phyloP scores from a whole-genome alignment of 1,140 invertebrate genomes.

The Pygmarrhopalites habei region DNA sequence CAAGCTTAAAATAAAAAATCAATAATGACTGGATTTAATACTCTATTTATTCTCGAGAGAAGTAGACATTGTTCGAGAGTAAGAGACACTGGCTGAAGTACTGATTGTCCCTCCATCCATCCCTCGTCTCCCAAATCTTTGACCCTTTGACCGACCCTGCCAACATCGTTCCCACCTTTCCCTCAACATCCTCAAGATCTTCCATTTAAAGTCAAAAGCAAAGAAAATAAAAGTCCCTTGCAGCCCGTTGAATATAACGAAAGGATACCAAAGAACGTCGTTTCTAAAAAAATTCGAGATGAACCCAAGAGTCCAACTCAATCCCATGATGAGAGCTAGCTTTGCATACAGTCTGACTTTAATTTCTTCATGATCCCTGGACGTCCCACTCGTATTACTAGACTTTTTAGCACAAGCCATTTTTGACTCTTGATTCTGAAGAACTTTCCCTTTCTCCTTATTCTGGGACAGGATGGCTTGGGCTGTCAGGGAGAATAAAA shows the following conservation, averaged over 20 bases:
- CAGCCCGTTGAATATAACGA: constrained; percentile 47
- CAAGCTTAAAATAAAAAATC: no score
- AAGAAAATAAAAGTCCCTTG: constrained; percentile 50
- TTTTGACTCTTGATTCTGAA: constrained; percentile 22
- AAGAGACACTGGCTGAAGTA: no score
- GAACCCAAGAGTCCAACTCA: constrained; percentile 49
- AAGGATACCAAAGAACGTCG: constrained; percentile 44
- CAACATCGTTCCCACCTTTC: constrained; percentile 38
- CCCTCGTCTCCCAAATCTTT: no score
- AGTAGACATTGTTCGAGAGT: no score
- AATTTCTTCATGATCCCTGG: constrained; percentile 33
- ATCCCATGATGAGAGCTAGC: constrained; percentile 48
- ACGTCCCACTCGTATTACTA: neutral
- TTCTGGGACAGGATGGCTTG: constrained; percentile 39
- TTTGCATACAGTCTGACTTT: constrained; percentile 49
- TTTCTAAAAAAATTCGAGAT: constrained; percentile 41
- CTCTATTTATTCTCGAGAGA: no score
- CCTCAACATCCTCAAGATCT: constrained; percentile 40
- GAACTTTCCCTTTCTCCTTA: constrained; percentile 30
- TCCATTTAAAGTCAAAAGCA: constrained; percentile 46
- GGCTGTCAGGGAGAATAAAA: constrained; percentile 45
- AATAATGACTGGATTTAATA: no score
- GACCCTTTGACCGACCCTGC: no score
- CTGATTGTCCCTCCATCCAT: no score
- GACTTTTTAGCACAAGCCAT: no score